A percentile compares a stretch with the other conserved stretches of the same genome.
Evolutionary conservation across 2,113 vertebrate species (phyloP).

Genomic region (Scytalopus superciliaris): DNA sequence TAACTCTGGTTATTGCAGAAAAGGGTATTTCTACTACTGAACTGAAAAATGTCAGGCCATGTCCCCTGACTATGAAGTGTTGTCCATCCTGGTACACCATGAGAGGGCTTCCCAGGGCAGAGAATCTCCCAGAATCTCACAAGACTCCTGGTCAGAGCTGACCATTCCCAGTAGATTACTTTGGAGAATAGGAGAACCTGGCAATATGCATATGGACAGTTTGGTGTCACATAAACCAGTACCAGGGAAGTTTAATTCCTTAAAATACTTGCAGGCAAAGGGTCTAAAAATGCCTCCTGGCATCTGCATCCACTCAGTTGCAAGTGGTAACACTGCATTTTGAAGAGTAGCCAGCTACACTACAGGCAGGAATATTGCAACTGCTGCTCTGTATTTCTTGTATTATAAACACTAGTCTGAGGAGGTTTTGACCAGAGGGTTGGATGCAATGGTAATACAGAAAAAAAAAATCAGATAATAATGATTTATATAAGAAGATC

Average conservation of each 20-base stretch:
- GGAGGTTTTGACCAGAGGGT: not conserved
- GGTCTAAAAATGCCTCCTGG: not conserved
- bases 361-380: not conserved
- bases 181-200: not conserved
- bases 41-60: not conserved
- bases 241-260: not conserved
- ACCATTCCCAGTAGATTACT: not conserved
- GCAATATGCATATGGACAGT: not conserved
- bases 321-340: not conserved
- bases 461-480: not conserved
- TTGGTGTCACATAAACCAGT: not conserved
- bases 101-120: not conserved
- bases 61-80: not conserved
- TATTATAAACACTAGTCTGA: not conserved
- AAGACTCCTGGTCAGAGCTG: not conserved
- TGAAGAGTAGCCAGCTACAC: not conserved
- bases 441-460: not conserved
- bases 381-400: not conserved
- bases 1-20: not conserved
- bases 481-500: not conserved
- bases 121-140: not conserved
- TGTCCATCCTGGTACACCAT: not conserved
- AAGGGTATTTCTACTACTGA: not conserved
- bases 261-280: not conserved
- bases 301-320: not conserved